Conservation (phyloP, 1,140 invertebrate species). For the Cepaea nemoralis region DNA sequence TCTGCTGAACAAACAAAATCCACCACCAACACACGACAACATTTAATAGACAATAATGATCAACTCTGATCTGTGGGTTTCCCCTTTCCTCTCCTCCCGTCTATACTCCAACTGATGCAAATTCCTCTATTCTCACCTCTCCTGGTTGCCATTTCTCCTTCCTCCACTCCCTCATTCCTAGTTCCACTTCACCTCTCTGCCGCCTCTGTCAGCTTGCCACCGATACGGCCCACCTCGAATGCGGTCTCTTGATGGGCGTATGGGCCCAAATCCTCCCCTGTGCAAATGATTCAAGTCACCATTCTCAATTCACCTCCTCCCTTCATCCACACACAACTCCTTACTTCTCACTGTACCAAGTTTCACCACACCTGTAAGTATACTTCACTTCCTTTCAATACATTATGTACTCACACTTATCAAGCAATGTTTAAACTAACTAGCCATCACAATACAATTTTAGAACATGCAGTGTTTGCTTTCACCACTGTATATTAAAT, state of each 20-base stretch:
- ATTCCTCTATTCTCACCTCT: neutral
- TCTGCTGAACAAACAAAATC: no score
- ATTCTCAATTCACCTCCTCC: constrained; percentile 7
- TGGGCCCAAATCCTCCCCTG: neutral
- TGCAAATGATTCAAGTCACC: constrained; percentile 15
- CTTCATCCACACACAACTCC: neutral
- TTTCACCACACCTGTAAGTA: no score
- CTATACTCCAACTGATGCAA: neutral
- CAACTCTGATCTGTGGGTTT: neutral
- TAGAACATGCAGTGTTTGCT: no score
- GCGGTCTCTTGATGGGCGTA: neutral
- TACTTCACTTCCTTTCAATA: no score
- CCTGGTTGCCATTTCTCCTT: neutral
- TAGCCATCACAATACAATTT: no score
- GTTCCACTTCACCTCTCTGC: neutral
- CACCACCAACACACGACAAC: no score
- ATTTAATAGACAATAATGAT: no score
- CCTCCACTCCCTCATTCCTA: neutral
- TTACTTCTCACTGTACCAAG: no score
- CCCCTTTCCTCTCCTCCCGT: neutral
- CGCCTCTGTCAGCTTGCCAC: neutral
- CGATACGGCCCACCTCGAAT: neutral
- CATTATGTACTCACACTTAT: no score
- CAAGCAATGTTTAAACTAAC: no score
- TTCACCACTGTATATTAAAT: no score